phyloP scores from a whole-genome alignment of 1,140 invertebrate genomes.

The Heterodera carotae region DNA sequence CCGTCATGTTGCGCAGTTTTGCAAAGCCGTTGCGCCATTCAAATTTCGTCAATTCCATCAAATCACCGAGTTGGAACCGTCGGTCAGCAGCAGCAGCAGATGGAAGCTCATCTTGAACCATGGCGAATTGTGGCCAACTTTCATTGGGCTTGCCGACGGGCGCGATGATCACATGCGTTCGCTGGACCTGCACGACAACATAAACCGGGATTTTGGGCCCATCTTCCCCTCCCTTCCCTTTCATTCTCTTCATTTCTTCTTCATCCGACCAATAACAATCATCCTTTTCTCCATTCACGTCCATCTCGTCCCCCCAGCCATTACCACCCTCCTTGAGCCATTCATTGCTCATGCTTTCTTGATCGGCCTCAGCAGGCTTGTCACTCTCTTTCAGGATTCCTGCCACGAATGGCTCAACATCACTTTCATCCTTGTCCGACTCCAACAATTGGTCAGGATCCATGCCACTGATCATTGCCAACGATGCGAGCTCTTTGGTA shows the following conservation, averaged over 20 bases:
- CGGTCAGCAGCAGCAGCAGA: not conserved
- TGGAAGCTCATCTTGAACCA: not conserved
- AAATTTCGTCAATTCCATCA: not conserved
- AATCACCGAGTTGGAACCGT: not conserved
- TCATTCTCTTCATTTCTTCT: not conserved
- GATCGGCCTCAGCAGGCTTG: not conserved
- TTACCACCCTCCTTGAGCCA: not conserved
- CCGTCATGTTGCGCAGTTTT: not conserved
- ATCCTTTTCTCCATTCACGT: not conserved
- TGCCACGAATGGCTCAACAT: slow-evolving; percentile 5
- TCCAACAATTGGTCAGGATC: not conserved
- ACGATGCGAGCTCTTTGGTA: not conserved
- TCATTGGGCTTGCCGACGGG: not conserved
- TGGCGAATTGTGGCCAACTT: not conserved
- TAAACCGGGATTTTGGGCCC: not conserved
- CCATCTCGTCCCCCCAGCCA: not conserved
- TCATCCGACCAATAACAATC: not conserved
- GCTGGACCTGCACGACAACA: slow-evolving; percentile 4
- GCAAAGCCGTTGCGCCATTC: not conserved
- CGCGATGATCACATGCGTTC: not conserved
- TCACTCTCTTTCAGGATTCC: slow-evolving; percentile 9
- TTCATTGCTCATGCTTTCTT: not conserved
- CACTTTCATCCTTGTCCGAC: not conserved
- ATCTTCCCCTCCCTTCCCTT: not conserved
- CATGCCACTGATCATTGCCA: not conserved